A percentile compares a stretch with the other conserved stretches of the same genome.
These are phyloP conservation scores for Podabrus alpinus DNA, from an alignment of 2,888 invertebrate genomes.

Conservation along the genomic window DNA sequence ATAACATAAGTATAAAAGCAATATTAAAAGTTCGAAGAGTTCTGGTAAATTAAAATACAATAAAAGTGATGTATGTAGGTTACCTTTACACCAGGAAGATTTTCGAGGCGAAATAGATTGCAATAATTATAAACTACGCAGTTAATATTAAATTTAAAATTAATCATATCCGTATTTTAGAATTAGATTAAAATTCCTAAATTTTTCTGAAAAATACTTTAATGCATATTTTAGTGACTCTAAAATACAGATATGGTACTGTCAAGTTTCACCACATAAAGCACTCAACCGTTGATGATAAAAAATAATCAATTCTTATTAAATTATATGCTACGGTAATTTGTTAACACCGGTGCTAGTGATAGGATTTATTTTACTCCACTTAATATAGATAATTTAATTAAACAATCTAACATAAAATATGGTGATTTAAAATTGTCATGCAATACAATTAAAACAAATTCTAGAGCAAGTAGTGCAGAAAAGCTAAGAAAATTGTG, in stretches of 20 bases:
- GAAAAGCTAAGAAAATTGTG: not conserved
- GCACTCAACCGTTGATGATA: not conserved
- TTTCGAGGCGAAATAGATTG: not conserved
- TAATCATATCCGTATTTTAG: not conserved
- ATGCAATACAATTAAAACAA: constrained; percentile 3
- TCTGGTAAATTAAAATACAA: not conserved
- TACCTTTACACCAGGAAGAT: not conserved
- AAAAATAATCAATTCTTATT: not conserved
- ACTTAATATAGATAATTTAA: not conserved
- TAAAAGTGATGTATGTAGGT: not conserved
- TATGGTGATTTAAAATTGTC: not conserved
- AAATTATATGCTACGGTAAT: not conserved
- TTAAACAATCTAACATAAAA: not conserved
- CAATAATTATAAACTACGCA: not conserved
- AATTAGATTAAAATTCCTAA: not conserved
- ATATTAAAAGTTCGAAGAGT: not conserved
- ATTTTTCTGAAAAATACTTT: not conserved
- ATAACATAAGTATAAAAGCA: not conserved
- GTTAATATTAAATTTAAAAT: not conserved
- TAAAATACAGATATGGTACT: not conserved
- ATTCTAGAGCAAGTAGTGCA: not conserved
- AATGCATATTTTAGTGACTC: not conserved
- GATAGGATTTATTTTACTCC: not conserved
- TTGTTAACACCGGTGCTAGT: not conserved
- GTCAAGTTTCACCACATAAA: not conserved